Conservation (phyloP, 1,140 invertebrate species). For the Globodera rostochiensis region DNA sequence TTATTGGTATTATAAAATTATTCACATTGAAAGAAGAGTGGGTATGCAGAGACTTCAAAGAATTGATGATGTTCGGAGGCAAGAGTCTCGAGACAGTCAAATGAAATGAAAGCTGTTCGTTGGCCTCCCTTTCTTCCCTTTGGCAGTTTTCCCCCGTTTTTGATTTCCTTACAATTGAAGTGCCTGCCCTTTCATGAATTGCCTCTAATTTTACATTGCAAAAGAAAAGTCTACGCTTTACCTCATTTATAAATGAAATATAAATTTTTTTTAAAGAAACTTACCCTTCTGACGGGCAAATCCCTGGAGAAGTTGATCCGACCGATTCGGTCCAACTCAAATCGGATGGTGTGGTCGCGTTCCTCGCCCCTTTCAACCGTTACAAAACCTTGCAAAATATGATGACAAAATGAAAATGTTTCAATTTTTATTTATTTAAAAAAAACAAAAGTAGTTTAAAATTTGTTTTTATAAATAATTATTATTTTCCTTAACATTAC, state of each 20-base stretch:
- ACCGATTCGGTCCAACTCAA: constrained; percentile 57
- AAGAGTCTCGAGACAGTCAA: too few relatives aligned
- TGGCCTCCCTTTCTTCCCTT: too few relatives aligned
- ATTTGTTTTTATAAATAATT: constrained; percentile 1
- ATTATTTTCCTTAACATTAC: constrained; percentile 24
- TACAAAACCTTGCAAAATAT: constrained; percentile 52
- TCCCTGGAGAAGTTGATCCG: constrained; percentile 64
- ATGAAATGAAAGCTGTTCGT: too few relatives aligned
- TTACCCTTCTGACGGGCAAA: constrained; percentile 60
- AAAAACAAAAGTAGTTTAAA: background rate
- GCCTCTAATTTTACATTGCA: too few relatives aligned
- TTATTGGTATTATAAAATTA: too few relatives aligned
- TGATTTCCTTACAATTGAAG: too few relatives aligned
- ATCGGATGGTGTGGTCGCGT: constrained; percentile 52
- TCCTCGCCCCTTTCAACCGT: constrained; percentile 60
- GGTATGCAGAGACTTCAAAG: background rate
- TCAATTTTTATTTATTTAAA: background rate
- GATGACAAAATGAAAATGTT: background rate
- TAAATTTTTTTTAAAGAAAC: constrained; percentile 26
- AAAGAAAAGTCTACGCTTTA: too few relatives aligned
- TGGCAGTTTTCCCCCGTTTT: too few relatives aligned
- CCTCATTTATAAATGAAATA: constrained; percentile 6
- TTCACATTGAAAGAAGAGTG: background rate
- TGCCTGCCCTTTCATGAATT: too few relatives aligned
- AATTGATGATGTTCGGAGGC: too few relatives aligned